Evolutionary conservation across 2,797 vertebrate genomes (phyloP).

Genomic region (Mormyrus hasselquistii): DNA sequence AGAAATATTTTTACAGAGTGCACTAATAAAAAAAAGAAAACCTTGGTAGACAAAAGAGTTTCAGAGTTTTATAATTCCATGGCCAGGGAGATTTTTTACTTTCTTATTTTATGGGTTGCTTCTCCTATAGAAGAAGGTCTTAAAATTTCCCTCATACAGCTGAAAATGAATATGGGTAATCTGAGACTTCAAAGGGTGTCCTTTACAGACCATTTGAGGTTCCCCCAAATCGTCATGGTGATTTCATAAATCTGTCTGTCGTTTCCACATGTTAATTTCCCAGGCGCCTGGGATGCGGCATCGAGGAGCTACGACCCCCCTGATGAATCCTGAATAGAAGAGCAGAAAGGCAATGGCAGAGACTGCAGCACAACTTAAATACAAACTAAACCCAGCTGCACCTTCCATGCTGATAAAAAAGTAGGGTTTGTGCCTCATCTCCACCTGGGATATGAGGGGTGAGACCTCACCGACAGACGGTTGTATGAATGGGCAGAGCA

Average conservation of each 20-base stretch:
- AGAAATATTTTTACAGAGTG: neutral
- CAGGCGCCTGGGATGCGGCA: neutral
- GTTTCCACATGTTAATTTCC: neutral
- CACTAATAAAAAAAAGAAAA: neutral
- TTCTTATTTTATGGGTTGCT: neutral
- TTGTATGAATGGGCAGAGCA: neutral
- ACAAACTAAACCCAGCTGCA: neutral
- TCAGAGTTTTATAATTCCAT: neutral
- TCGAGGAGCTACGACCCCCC: neutral
- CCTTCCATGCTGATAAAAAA: neutral
- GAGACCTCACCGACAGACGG: neutral
- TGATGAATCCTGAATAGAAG: neutral
- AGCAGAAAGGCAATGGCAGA: neutral
- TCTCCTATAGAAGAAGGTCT: neutral
- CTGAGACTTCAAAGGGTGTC: neutral
- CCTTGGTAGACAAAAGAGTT: neutral
- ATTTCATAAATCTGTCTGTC: neutral
- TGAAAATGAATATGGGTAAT: neutral
- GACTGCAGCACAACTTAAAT: neutral
- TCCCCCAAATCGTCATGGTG: neutral
- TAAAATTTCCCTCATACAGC: neutral
- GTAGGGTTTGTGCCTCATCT: neutral
- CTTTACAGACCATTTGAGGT: neutral
- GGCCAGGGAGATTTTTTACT: neutral
- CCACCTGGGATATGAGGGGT: neutral